A percentile compares a stretch with the other conserved stretches of the same genome.
These are phyloP conservation scores for Dermochelys coriacea DNA, from an alignment of 2,797 vertebrate genomes.

Conservation along the genomic window DNA sequence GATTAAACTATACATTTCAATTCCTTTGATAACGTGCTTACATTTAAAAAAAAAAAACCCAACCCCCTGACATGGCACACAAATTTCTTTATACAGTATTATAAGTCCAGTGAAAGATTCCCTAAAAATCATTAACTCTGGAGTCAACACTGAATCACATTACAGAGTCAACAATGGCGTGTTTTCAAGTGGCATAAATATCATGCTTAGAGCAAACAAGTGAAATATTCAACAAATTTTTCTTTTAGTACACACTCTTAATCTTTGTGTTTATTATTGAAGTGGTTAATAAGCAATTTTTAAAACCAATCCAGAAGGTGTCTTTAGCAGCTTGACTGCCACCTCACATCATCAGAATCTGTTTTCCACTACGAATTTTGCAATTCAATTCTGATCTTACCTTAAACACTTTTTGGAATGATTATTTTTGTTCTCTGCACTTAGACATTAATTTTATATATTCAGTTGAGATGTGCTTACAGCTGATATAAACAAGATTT, in stretches of 20 bases:
- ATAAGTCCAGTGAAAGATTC: slow-evolving; percentile 50
- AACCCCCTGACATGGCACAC: accelerated
- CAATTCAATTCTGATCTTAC: slow-evolving; percentile 66
- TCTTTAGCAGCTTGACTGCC: slow-evolving; percentile 65
- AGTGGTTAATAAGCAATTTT: slow-evolving; percentile 72
- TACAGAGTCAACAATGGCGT: slow-evolving; percentile 53
- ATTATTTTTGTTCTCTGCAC: slow-evolving; percentile 78
- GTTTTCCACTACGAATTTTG: slow-evolving; percentile 62
- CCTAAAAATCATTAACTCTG: slow-evolving; percentile 66
- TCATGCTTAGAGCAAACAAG: slow-evolving; percentile 18
- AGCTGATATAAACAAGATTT: slow-evolving; percentile 77
- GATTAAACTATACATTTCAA: slow-evolving; percentile 12
- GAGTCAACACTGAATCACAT: slow-evolving; percentile 60
- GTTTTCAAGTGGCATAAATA: slow-evolving; percentile 62
- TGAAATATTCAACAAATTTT: slow-evolving; percentile 69
- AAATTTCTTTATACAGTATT: slow-evolving; percentile 9
- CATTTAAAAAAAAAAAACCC: slow-evolving; percentile 36
- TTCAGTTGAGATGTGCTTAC: slow-evolving; percentile 75
- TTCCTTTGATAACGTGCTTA: background rate
- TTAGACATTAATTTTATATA: slow-evolving; percentile 56
- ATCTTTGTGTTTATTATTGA: slow-evolving; percentile 77
- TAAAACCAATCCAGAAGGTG: slow-evolving; percentile 74
- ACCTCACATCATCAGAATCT: slow-evolving; percentile 59
- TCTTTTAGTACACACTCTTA: slow-evolving; percentile 71
- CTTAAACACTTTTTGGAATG: slow-evolving; percentile 72